Percentiles rank a stretch among this genome's conserved stretches.
phyloP scores from a whole-genome alignment of 2,888 invertebrate species.

The Hirtodrosophila confusa region DNA sequence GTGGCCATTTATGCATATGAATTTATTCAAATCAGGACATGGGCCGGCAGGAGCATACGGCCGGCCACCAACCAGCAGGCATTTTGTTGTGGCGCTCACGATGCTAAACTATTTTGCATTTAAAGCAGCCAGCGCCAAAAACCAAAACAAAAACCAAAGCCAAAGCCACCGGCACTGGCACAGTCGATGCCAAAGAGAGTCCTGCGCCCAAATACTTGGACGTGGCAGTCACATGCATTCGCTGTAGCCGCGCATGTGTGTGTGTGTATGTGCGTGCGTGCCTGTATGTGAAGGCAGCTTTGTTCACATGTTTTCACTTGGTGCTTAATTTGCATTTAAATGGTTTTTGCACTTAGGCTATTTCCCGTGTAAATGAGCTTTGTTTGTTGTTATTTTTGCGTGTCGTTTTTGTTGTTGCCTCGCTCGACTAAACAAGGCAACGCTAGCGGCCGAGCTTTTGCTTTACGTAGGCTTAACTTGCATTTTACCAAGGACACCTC shows the following conservation, averaged over 20 bases:
- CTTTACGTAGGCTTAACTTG: conserved; percentile 58
- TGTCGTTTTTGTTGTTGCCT: conserved; percentile 23
- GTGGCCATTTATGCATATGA: conserved; percentile 74
- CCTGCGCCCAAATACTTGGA: conserved; percentile 35
- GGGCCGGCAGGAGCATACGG: conserved; percentile 7
- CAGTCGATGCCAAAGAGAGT: conserved; percentile 29
- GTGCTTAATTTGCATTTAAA: conserved; percentile 83
- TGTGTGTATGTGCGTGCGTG: conserved; percentile 1
- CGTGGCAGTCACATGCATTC: conserved; percentile 33
- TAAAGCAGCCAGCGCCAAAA: conserved; percentile 44
- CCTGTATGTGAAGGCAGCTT: conserved; percentile 47
- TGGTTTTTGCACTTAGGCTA: conserved; percentile 82
- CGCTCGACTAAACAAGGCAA: conserved; percentile 41
- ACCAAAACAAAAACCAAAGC: conserved; percentile 1
- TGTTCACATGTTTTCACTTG: conserved; percentile 82
- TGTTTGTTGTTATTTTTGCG: conserved; percentile 40
- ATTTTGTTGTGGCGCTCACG: conserved; percentile 67
- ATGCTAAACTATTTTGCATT: conserved; percentile 77
- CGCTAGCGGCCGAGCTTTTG: conserved; percentile 47
- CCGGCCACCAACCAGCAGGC: conserved; percentile 19
- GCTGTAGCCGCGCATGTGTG: conserved; percentile 2
- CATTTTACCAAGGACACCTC: conserved; percentile 54
- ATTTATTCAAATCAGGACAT: conserved; percentile 72
- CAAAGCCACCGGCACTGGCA: conserved; percentile 29
- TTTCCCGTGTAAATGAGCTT: conserved; percentile 82